Percentiles rank a stretch among this genome's conserved stretches.
Conservation (phyloP, 2,888 invertebrate species). For the Drosophila siamana region DNA sequence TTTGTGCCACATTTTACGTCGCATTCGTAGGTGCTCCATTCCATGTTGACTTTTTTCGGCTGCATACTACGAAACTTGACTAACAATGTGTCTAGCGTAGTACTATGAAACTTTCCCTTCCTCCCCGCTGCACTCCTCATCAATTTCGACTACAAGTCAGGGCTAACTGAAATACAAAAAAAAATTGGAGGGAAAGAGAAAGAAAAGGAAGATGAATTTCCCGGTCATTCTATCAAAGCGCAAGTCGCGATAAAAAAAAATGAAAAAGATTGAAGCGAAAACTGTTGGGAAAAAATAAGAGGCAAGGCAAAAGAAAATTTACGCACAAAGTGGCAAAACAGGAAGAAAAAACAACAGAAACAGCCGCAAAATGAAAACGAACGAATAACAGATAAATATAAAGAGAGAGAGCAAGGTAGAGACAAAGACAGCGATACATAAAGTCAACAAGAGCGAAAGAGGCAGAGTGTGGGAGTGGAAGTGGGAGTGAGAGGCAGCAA, state of each 20-base stretch:
- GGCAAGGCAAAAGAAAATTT: slow-evolving; percentile 56
- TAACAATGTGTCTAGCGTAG: slow-evolving; percentile 62
- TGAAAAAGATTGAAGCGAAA: slow-evolving; percentile 27
- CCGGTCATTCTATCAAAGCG: slow-evolving; percentile 58
- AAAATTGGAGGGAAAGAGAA: slow-evolving; percentile 5
- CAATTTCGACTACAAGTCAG: slow-evolving; percentile 54
- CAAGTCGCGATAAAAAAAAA: slow-evolving; percentile 50
- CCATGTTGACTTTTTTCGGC: slow-evolving; percentile 53
- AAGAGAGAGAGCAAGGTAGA: slow-evolving; percentile 17
- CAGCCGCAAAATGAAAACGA: slow-evolving; percentile 11
- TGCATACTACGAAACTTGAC: slow-evolving; percentile 66
- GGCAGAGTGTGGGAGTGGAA: background rate
- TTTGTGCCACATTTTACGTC: slow-evolving; percentile 68
- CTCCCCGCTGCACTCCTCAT: background rate
- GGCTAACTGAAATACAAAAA: slow-evolving; percentile 38
- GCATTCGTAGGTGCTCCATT: slow-evolving; percentile 30
- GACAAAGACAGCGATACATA: background rate
- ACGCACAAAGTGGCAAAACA: slow-evolving; percentile 77
- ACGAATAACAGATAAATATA: slow-evolving; percentile 23
- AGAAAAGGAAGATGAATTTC: slow-evolving; percentile 35
- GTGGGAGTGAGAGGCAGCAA: slow-evolving; percentile 4
- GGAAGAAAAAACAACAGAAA: slow-evolving; percentile 20
- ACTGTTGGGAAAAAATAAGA: slow-evolving; percentile 30
- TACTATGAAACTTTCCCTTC: background rate
- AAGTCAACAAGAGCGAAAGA: slow-evolving; percentile 21